Percentiles rank a stretch among this genome's conserved stretches.
Conservation (phyloP, 2,113 vertebrate species). For the Megalops atlanticus region DNA sequence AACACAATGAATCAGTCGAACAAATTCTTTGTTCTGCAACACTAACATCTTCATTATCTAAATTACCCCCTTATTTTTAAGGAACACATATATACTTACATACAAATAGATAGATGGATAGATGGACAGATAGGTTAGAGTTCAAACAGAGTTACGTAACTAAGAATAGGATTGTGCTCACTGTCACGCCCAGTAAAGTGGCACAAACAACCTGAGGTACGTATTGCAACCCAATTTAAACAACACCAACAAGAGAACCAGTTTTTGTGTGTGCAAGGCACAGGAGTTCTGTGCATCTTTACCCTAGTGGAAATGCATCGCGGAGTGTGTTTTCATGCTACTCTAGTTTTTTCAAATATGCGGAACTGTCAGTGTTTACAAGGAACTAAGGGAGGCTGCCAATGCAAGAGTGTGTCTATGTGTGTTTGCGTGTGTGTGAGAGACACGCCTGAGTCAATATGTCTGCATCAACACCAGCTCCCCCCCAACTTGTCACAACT, state of each 20-base stretch:
- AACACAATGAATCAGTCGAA: background rate
- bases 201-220: conserved; percentile 8
- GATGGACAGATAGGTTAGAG: background rate
- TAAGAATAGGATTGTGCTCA: conserved; percentile 1
- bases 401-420: background rate
- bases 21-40: background rate
- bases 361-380: background rate
- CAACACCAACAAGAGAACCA: conserved; percentile 35
- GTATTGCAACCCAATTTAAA: background rate
- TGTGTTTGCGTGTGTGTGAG: background rate
- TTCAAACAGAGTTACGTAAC: background rate
- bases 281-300: no score
- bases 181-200: background rate
- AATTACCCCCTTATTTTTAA: no score
- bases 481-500: background rate
- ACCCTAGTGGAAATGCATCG: background rate
- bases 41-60: no score
- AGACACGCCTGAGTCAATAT: background rate
- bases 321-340: background rate
- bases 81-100: background rate
- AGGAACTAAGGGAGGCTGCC: background rate
- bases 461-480: background rate
- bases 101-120: no score
- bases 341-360: background rate
- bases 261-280: no score